phyloP scores from a whole-genome alignment of 2,113 vertebrate species.

The Ardeotis arabs region DNA sequence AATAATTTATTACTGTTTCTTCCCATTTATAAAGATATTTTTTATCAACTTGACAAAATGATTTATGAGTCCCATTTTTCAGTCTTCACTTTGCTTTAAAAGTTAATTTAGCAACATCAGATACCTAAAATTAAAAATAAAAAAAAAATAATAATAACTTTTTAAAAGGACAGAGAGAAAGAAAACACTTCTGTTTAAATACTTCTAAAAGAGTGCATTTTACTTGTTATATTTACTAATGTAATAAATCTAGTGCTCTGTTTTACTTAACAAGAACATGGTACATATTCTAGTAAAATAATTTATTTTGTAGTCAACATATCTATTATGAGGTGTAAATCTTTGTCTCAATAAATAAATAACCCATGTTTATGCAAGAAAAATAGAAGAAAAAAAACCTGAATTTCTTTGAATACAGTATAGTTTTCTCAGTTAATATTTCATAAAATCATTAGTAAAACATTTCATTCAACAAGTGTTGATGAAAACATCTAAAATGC shows the following conservation, averaged over 20 bases:
- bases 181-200: background rate
- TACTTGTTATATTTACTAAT: background rate
- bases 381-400: background rate
- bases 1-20: constrained; percentile 53
- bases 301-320: background rate
- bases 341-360: background rate
- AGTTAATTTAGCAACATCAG: background rate
- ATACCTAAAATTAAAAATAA: background rate
- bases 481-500: background rate
- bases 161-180: background rate
- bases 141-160: background rate
- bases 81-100: background rate
- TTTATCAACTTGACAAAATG: constrained; percentile 43
- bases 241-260: background rate
- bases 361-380: background rate
- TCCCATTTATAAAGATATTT: constrained; percentile 55
- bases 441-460: background rate
- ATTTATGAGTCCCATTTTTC: constrained; percentile 27
- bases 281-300: background rate
- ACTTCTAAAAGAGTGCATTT: background rate
- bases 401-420: background rate
- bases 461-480: background rate
- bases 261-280: background rate
- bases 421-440: background rate
- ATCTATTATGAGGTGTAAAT: background rate